Base-by-base conservation (phyloP, 2,797 vertebrate genomes). In the Danio choprae region DNA sequence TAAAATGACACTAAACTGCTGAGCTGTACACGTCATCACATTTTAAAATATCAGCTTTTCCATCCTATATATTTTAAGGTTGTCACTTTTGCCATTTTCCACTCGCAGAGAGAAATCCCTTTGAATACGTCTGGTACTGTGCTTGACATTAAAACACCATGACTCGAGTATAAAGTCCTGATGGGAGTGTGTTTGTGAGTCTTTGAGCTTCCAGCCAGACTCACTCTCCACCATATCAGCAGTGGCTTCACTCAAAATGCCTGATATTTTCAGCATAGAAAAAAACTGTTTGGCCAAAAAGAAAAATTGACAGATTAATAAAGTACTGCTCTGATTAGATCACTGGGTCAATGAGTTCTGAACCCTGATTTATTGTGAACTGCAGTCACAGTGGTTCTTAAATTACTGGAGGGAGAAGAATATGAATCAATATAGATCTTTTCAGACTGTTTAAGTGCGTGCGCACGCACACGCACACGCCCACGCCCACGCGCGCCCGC, bases 151-250 rank as follows among this genome's bases (percentile, higher is more conserved):
- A 67, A 41, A 85, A 81, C 77, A 83, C n/a, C 79, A 46, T 67
- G 86, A 87, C 71, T 69, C 44, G 12, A 67, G 38, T 59, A n/a
- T 44, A 74, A 58, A 73, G 72, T 81, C 38, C 69, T 74, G 62
- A 77, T 77, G 69, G 81, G 50, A 63, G n/a, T 43, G 41, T 65
- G 20, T 38, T 60, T 56, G 56, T 0, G 38, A 5, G 43, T 78
- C 87, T 89, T 84, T 43, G 87, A 90, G 87, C 77, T 83, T 46
- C 76, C 85, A 86, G 90, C 89, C 91, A 92, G 82, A 58, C 43
- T 59, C 29, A 18, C 71, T 58, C 48, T 51, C 1, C 53, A 38
- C 15, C 12, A 13, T 40, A 6, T 50, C 16, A 50, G 36, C 40
- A 41, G 40, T 29, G 20, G 1, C 5, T 85, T 89, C 11, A 5